Evolutionary conservation across 1,140 invertebrate genomes (phyloP), one percentile per base, ranked within the genome.

Genomic region (Tetragonula clypearis): DNA sequence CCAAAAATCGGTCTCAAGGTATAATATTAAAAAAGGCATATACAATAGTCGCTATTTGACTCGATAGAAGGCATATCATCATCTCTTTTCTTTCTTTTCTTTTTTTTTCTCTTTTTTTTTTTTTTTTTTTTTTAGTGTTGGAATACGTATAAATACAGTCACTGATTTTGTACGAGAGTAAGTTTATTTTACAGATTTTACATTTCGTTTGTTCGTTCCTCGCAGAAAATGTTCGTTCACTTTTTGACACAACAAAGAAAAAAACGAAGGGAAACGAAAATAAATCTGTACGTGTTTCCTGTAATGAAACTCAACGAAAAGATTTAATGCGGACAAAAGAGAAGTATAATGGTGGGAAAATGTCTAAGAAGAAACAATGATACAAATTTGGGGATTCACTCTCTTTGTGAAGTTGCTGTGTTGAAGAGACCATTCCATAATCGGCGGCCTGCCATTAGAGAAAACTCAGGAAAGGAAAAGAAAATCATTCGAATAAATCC

Each of bases 401-500:
- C 76, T 86, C 26, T 71, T 4, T 41, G 30, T 1, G 8, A 41
- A 41, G 35, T 68, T n/a, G n/a, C 8, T 68, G 1, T 72, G 23
- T 72, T 49, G 49, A 73, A 26, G 49, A 55, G 49, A 55, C 49
- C 23, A 58, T 60, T 76, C n/a, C 74, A 58, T 11, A 60, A 60
- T 26, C 60, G 26, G 26, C 56, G 19, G 26, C 56, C 74, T 60
- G 56, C 26, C 30, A 55, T 41, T 35, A 60, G 5, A 56, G 6
- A 76, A 79, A 79, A 85, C 68, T 81, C 2, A 85, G 84, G 84
- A 87, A 84, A 82, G 75, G 79, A 79, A 81, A 71, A 75, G n/a
- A 77, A 71, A 82, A 60, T 82, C 15, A 81, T 82, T 82, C 90
- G 76, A 88, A 85, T 89, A 90, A 92, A 92, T 93, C 92, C 91